These are phyloP conservation scores for Macaria notata DNA, from an alignment of 2,888 invertebrate species.

Conservation along the genomic window DNA sequence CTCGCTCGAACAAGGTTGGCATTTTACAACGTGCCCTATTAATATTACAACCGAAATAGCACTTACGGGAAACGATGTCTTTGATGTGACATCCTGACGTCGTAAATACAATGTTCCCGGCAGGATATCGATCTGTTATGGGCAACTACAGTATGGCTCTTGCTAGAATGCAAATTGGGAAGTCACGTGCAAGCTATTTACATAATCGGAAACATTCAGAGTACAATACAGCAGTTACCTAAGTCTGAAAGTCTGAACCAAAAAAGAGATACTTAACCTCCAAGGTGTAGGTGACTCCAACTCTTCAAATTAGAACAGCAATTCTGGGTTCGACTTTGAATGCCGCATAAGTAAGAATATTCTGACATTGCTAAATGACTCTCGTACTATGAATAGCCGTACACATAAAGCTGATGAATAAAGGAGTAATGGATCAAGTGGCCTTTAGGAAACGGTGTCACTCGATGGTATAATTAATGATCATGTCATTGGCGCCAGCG, in stretches of 20 bases:
- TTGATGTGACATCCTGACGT: constrained; percentile 21
- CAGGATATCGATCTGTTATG: constrained; percentile 18
- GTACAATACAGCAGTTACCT: neutral
- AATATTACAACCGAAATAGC: constrained; percentile 15
- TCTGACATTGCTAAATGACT: no score
- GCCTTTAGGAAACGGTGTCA: constrained; percentile 11
- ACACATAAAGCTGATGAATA: neutral
- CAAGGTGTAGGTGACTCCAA: no score
- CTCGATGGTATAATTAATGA: constrained; percentile 18
- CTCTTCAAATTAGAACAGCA: no score
- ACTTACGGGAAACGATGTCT: constrained; percentile 11
- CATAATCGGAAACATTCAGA: neutral
- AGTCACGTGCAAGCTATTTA: constrained; percentile 6
- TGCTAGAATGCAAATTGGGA: constrained; percentile 10
- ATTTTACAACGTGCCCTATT: constrained; percentile 21
- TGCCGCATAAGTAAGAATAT: no score
- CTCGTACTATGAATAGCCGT: no score
- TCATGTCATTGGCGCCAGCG: constrained; percentile 7
- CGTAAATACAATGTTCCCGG: constrained; percentile 13
- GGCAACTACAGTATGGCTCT: neutral
- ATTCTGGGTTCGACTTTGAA: no score
- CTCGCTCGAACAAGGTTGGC: constrained; percentile 16
- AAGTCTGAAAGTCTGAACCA: no score
- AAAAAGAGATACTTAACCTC: no score
- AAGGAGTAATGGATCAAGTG: constrained; percentile 8